Evolutionary conservation across 2,888 invertebrate species (phyloP), one percentile per base, ranked within the genome.

Genomic region (Abscondita cerata): DNA sequence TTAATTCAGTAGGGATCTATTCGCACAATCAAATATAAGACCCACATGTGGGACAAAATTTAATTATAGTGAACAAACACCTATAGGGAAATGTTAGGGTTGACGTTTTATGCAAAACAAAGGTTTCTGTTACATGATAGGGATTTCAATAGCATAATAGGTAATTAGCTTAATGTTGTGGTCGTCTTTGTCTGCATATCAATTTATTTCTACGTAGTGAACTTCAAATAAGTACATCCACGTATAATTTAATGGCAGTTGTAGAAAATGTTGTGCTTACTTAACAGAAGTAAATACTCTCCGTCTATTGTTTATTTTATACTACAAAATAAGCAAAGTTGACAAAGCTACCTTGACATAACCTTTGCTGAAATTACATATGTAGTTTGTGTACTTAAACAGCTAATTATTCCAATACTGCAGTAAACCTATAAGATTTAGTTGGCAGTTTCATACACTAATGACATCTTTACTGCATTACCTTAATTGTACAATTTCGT

Each of bases 21-120:
- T 51, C 15, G 12, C 19, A 25, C 11, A 52, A 41, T 25, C 41
- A 52, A 19, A 52, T 16, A n/a, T 50, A 52, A 25, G 41, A 15
- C 44, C 8, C 25, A 31, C 20, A 52, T 20, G 40, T 38, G 52
- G 41, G 52, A 19, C 15, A 38, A 31, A 52, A 52, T 52, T 40
- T 52, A 52, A 41, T 52, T 52, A 52, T 40, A 25, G 52, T 52
- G 41, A 52, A 52, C 38, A 52, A 52, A 52, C 52, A 52, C 41
- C 41, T 41, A 25, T 40, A 8, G 40, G 20, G 44, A 41, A 41
- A 41, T 41, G 41, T 41, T 41, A 41, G 41, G 40, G 25, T 31
- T 31, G 15, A 31, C 12, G 20, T 48, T 31, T 52, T 52, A 52
- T 52, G 41, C 41, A 52, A 52, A 41, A 31, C 52, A 52, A 41